phyloP scores from a whole-genome alignment of 2,797 vertebrate species.

The Tinamus major region DNA sequence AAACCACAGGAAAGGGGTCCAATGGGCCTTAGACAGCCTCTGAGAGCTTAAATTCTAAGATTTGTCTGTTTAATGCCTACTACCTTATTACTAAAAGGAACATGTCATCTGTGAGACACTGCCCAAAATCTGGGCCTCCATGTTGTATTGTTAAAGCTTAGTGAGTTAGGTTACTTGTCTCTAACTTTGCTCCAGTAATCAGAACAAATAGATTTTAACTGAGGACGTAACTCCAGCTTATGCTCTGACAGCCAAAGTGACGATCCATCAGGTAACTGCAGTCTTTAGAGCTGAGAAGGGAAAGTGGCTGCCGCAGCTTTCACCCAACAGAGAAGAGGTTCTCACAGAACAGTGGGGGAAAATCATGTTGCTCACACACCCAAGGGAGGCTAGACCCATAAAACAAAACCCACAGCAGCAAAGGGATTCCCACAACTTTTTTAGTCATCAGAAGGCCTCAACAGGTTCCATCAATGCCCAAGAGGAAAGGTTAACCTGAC shows the following conservation, averaged over 20 bases:
- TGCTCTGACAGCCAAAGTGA: not conserved
- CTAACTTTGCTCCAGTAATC: not conserved
- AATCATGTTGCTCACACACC: not conserved
- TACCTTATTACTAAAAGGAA: not conserved
- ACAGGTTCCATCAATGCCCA: not conserved
- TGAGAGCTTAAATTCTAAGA: not conserved
- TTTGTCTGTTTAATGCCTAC: not conserved
- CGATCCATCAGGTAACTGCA: not conserved
- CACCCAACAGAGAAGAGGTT: not conserved
- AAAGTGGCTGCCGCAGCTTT: constrained; percentile 8
- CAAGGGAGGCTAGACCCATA: not conserved
- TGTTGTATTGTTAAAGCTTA: not conserved
- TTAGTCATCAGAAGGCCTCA: not conserved
- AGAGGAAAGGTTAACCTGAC: not conserved
- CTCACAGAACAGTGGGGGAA: constrained; percentile 1
- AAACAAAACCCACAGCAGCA: not conserved
- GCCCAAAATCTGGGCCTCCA: not conserved
- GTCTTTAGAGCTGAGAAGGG: not conserved
- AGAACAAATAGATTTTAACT: not conserved
- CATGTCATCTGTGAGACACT: not conserved
- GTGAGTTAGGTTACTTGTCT: not conserved
- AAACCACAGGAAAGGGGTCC: not conserved
- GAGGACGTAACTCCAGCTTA: not conserved
- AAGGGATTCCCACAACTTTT: constrained; percentile 27
- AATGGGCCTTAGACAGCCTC: not conserved